Evolutionary conservation across 2,888 invertebrate species (phyloP).

Genomic region (Phyllotreta cruciferae): DNA sequence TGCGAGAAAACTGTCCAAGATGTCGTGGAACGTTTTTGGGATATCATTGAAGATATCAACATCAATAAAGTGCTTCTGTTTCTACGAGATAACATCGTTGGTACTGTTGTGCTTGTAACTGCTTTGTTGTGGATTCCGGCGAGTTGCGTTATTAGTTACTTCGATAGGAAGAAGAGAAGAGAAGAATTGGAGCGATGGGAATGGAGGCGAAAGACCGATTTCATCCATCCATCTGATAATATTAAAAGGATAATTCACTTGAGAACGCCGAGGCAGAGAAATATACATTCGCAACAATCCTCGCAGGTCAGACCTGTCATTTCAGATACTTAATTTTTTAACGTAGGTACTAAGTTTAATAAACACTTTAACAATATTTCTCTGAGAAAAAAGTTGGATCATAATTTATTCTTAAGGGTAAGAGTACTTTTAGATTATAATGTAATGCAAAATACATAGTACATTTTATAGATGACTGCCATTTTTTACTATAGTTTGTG

Average conservation of each 20-base stretch:
- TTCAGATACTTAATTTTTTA: constrained; percentile 30
- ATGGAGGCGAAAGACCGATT: constrained; percentile 74
- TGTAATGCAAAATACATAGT: no score
- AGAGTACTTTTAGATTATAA: no score
- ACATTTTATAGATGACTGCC: no score
- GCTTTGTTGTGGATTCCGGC: constrained; percentile 96
- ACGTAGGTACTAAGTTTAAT: background rate
- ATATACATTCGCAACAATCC: constrained; percentile 24
- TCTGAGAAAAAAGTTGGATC: background rate
- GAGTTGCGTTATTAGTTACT: constrained; percentile 85
- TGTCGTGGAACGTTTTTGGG: constrained; percentile 96
- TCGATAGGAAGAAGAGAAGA: constrained; percentile 78
- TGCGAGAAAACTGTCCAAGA: constrained; percentile 96
- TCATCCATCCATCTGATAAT: constrained; percentile 76
- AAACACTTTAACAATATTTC: background rate
- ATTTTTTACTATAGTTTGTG: no score
- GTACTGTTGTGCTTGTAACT: constrained; percentile 88
- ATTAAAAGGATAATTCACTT: constrained; percentile 73
- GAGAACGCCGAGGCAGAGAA: constrained; percentile 55
- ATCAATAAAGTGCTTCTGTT: constrained; percentile 91
- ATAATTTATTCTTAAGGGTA: no score
- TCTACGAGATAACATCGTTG: constrained; percentile 91
- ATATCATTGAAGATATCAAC: constrained; percentile 95
- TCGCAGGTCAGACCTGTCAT: constrained; percentile 29
- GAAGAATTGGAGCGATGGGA: constrained; percentile 75